Evolutionary conservation across 1,140 invertebrate species (phyloP).

Genomic region (Scaptomyza graminum): DNA sequence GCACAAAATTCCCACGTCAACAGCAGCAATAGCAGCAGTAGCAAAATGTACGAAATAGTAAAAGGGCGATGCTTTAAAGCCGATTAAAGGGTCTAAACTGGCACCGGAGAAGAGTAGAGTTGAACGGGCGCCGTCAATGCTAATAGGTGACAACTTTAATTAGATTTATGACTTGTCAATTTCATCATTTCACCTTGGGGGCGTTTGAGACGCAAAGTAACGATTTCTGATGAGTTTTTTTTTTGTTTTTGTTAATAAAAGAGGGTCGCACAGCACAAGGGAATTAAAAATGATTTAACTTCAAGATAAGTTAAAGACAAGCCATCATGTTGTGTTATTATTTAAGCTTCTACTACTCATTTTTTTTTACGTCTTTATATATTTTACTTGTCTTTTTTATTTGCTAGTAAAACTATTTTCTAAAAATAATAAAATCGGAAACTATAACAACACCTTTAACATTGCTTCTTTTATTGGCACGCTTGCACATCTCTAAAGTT

Average conservation of each 20-base stretch:
- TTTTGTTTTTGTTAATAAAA: background rate
- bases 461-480: background rate
- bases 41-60: conserved; percentile 20
- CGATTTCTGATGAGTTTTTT: background rate
- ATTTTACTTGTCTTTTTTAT: no score
- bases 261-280: no score
- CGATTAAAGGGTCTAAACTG: conserved; percentile 46
- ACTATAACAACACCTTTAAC: no score
- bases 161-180: conserved; percentile 73
- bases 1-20: conserved; percentile 46
- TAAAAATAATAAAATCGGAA: no score
- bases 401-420: no score
- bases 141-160: conserved; percentile 71
- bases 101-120: conserved; percentile 1
- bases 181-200: conserved; percentile 12
- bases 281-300: background rate
- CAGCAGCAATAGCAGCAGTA: conserved; percentile 9
- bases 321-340: no score
- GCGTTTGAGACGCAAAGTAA: background rate
- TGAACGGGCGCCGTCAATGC: conserved; percentile 23
- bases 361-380: no score
- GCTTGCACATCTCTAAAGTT: background rate
- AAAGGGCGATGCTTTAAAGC: conserved; percentile 61
- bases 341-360: no score
- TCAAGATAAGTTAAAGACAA: background rate